Conservation (phyloP, 1,140 invertebrate genomes). For the Aporrectodea caliginosa region DNA sequence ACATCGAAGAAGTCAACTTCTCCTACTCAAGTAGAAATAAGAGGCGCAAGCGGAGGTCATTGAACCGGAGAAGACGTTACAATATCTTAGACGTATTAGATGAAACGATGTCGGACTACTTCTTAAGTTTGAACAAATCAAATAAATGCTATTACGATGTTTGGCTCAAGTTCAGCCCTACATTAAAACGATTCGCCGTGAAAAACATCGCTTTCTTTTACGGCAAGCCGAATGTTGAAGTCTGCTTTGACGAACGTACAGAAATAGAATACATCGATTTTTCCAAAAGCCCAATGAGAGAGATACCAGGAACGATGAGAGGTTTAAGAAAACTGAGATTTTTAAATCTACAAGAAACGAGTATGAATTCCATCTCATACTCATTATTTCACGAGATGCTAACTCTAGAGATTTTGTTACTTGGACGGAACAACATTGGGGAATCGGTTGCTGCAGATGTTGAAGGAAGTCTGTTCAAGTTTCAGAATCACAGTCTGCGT, state of each 20-base stretch:
- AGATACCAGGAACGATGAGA: not conserved
- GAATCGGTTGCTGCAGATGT: not conserved
- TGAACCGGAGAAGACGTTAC: not conserved
- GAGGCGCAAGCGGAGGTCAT: too few relatives aligned
- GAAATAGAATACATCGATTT: not conserved
- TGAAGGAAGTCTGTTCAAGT: not conserved
- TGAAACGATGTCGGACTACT: not conserved
- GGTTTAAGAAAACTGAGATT: not conserved
- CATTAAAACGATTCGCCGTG: not conserved
- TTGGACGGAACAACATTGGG: not conserved
- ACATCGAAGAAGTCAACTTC: not conserved
- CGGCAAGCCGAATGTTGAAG: not conserved
- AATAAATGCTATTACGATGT: not conserved
- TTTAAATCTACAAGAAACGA: not conserved
- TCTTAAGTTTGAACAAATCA: not conserved
- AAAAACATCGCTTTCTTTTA: not conserved
- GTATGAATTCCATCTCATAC: not conserved
- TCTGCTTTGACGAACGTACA: not conserved
- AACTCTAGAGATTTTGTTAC: not conserved
- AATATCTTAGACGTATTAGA: not conserved
- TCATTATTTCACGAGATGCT: not conserved
- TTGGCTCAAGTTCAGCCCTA: not conserved
- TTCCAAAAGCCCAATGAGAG: not conserved
- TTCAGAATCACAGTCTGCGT: not conserved
- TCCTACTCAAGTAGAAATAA: too few relatives aligned